Evolutionary conservation across 2,113 vertebrate species (phyloP).

Genomic region (Galeopterus variegatus): DNA sequence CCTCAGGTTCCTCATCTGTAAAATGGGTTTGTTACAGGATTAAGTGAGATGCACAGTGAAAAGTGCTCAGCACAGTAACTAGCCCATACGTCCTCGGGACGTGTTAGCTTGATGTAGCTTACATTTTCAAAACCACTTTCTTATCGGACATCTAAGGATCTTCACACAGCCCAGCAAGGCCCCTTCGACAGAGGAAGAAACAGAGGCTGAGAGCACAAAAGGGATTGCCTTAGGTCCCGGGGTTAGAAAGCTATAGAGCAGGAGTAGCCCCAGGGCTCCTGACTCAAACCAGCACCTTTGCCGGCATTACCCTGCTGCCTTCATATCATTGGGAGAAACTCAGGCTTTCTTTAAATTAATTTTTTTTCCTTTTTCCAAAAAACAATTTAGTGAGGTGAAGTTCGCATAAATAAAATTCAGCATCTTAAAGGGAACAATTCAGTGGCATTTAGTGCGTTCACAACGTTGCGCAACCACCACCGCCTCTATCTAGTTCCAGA

Average conservation of each 20-base stretch:
- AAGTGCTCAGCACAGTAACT: background rate
- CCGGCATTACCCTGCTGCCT: fast-evolving
- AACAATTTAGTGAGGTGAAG: background rate
- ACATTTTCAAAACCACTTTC: background rate
- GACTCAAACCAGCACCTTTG: fast-evolving
- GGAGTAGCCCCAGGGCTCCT: background rate
- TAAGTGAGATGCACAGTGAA: background rate
- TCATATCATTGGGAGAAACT: fast-evolving
- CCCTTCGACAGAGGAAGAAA: background rate
- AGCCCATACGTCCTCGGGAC: background rate
- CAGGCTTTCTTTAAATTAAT: no score
- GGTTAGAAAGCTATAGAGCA: fast-evolving
- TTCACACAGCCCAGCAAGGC: fast-evolving
- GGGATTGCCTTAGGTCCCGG: background rate
- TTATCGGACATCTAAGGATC: no score
- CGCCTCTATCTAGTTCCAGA: background rate
- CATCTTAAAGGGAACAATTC: background rate
- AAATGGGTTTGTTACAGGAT: background rate
- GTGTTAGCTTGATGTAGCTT: background rate
- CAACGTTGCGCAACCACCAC: fast-evolving
- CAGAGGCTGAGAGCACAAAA: background rate
- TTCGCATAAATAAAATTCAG: background rate
- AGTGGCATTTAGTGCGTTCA: background rate
- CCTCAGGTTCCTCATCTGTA: background rate
- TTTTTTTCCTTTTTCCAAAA: background rate